These are phyloP conservation scores for Aegotheles bennettii DNA, from an alignment of 2,113 vertebrate genomes.

Conservation along the genomic window DNA sequence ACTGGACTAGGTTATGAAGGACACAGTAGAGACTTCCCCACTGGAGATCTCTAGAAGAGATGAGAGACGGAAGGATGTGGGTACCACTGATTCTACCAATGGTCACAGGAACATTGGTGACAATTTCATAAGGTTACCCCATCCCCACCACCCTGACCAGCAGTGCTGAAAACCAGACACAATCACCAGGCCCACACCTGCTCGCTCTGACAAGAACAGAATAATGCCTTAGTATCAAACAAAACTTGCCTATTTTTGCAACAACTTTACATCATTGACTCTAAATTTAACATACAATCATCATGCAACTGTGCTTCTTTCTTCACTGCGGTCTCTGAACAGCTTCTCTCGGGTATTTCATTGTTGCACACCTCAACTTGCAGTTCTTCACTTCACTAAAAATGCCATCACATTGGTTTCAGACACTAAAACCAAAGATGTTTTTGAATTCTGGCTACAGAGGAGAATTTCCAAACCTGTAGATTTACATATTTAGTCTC, in stretches of 20 bases:
- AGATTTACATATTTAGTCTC: neutral
- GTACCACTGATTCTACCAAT: neutral
- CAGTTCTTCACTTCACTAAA: neutral
- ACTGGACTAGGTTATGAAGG: neutral
- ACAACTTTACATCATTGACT: neutral
- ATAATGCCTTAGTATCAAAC: neutral
- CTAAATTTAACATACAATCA: neutral
- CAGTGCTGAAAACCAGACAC: neutral
- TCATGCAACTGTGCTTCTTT: rapidly evolving
- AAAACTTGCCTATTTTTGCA: neutral
- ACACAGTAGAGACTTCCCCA: neutral
- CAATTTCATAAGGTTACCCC: neutral
- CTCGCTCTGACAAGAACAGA: neutral
- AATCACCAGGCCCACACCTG: neutral
- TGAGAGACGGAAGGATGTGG: neutral
- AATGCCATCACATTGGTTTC: neutral
- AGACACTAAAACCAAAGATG: neutral
- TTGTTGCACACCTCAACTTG: neutral
- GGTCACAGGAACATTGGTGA: rapidly evolving
- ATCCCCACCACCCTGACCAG: neutral
- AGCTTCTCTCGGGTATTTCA: neutral
- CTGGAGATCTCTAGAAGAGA: neutral
- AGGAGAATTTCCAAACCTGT: neutral
- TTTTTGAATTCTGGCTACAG: neutral
- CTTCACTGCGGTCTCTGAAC: neutral